Conservation (phyloP, 1,140 invertebrate species). For the Hetaerina americana region DNA sequence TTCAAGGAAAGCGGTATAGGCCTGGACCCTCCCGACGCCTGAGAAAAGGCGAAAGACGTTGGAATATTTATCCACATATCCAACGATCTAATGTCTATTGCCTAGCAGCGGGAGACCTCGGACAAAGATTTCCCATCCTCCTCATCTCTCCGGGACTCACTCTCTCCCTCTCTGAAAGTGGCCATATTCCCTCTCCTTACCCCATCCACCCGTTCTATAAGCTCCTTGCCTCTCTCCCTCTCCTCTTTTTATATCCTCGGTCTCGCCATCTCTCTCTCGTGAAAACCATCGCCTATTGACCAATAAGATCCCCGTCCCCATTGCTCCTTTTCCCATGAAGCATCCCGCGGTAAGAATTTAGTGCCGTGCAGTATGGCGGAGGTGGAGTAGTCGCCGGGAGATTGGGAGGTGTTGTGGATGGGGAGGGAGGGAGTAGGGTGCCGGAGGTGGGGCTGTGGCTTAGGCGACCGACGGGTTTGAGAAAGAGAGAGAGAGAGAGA, state of each 20-base stretch:
- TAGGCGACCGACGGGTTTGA: too few relatives aligned
- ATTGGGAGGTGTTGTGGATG: too few relatives aligned
- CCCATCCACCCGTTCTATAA: too few relatives aligned
- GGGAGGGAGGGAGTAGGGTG: not conserved
- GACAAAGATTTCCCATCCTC: too few relatives aligned
- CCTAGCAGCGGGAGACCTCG: not conserved
- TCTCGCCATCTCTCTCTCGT: not conserved
- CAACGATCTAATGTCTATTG: not conserved
- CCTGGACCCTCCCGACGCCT: not conserved
- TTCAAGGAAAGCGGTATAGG: too few relatives aligned
- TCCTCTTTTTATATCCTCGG: too few relatives aligned
- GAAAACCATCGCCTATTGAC: not conserved
- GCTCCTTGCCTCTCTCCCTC: too few relatives aligned
- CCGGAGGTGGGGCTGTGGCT: not conserved
- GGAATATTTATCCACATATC: not conserved
- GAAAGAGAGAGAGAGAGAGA: not conserved
- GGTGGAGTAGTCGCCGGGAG: too few relatives aligned
- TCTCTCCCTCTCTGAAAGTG: too few relatives aligned
- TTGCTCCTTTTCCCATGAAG: not conserved
- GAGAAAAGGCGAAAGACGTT: not conserved
- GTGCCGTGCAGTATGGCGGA: not conserved
- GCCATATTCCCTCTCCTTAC: not conserved
- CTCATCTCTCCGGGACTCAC: not conserved
- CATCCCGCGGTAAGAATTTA: not conserved
- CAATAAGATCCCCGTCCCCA: not conserved